Evolutionary conservation across 2,113 vertebrate genomes (phyloP), one percentile per base, ranked within the genome.

Genomic region (Menura novaehollandiae): DNA sequence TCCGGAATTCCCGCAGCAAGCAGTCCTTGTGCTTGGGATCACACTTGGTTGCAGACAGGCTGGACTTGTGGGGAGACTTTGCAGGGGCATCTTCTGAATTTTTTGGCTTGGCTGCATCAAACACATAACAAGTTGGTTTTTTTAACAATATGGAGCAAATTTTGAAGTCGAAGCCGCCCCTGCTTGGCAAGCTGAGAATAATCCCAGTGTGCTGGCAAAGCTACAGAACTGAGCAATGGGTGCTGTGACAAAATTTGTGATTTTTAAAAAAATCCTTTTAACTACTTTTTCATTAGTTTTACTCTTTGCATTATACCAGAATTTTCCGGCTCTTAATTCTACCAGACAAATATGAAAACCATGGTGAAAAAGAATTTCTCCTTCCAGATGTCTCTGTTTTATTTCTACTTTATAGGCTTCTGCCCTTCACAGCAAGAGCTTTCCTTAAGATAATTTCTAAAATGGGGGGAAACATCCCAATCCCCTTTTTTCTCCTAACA

Each of bases 11-110:
- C 3, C 99, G 97, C 55, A 99, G 92, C 85, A 99, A 97, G 85
- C 98, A 99, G 97, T 99, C 99, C 73, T 99, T 99, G 97, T 99
- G 99, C 86, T 97, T 97, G 3, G 98, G 98, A 72, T 99, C 98
- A 91, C 99, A 99, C 1, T 97, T 97, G 96, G 98, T 96, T 30
- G 97, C 74, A 11, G 99, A 99, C 37, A 99, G 97, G 97, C 97
- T 77, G 93, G 95, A 21, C 90, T 98, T 49, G 96, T 33, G 97
- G 56, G 96, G 86, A 86, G 97, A 96, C 71, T 97, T 95, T 35
- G 88, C 56, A 43, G 94, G 94, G 37, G 67, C 71, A 83, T 98
- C 98, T 17, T 98, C 98, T 11, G 82, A 95, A 64, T 86, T 96
- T 79, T 97, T 97, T 41, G 98, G 97, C 62, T 98, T 98, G 35